Conservation (phyloP, 2,113 vertebrate genomes). For the Paralichthys olivaceus region DNA sequence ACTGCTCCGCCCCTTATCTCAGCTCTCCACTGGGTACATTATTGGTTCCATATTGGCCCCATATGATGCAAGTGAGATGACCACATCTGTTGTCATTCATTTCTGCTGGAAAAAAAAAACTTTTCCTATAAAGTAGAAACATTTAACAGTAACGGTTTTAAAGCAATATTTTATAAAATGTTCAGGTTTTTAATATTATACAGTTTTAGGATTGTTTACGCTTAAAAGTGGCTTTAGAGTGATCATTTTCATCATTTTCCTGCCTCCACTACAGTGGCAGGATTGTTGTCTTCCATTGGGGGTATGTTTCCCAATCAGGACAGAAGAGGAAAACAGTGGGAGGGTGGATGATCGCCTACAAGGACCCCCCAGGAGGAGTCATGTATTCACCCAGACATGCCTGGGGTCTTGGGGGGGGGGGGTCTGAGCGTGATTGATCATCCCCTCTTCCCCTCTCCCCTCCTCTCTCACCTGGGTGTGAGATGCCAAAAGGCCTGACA, state of each 20-base stretch:
- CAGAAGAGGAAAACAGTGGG: conserved; percentile 62
- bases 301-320: conserved; percentile 40
- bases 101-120: neutral
- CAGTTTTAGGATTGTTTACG: neutral
- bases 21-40: conserved; percentile 48
- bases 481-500: conserved; percentile 61
- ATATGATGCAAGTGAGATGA: conserved; percentile 8
- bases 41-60: conserved; percentile 54
- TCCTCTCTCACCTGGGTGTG: conserved; percentile 81
- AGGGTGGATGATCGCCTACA: conserved; percentile 70
- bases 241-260: neutral
- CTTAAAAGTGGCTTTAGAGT: conserved; percentile 1
- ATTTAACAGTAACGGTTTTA: no score
- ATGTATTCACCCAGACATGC: conserved; percentile 76
- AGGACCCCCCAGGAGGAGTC: conserved; percentile 75
- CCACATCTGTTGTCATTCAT: neutral
- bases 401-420: conserved; percentile 54
- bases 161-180: neutral
- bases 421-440: conserved; percentile 76
- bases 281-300: conserved; percentile 23
- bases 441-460: conserved; percentile 53
- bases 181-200: neutral
- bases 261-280: conserved; percentile 19
- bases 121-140: no score
- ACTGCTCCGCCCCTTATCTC: conserved; percentile 43